Percentiles rank a stretch among this genome's conserved stretches.
Evolutionary conservation across 2,797 vertebrate species (phyloP).

Genomic region (Sebastes taczanowskii): DNA sequence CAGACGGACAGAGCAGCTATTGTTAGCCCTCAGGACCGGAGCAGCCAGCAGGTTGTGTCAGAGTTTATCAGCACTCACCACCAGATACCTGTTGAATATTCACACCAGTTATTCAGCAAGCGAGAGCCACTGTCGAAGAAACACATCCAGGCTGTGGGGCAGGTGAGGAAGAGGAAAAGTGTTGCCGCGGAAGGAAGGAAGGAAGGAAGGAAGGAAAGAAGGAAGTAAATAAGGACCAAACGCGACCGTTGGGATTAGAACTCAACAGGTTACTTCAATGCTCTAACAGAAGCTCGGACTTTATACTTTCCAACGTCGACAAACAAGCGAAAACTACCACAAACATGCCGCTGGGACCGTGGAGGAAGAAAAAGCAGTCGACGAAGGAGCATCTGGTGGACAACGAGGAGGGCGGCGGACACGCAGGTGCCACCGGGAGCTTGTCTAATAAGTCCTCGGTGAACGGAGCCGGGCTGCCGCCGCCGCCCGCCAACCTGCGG

Average conservation of each 20-base stretch:
- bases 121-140: conserved; percentile 51
- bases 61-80: conserved; percentile 49
- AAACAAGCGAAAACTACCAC: neutral
- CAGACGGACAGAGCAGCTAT: conserved; percentile 66
- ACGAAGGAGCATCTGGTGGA: conserved; percentile 88
- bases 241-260: conserved; percentile 15
- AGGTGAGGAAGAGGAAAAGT: conserved; percentile 42
- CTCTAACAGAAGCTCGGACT: conserved; percentile 56
- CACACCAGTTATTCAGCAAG: neutral
- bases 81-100: conserved; percentile 73
- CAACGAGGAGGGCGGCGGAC: conserved; percentile 83
- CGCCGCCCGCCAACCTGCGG: conserved; percentile 75
- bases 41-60: conserved; percentile 50
- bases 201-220: conserved; percentile 33
- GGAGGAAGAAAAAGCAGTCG: conserved; percentile 82
- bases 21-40: conserved; percentile 64
- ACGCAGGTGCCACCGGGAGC: conserved; percentile 69
- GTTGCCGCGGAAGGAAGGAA: neutral
- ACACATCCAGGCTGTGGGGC: neutral
- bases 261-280: conserved; percentile 78
- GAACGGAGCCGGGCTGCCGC: conserved; percentile 77
- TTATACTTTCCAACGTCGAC: neutral
- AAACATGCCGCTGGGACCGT: conserved; percentile 90
- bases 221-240: conserved; percentile 57
- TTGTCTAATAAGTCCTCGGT: conserved; percentile 74